These are phyloP conservation scores for Ailurus styani DNA, from an alignment of 2,113 vertebrate genomes.

Conservation along the genomic window DNA sequence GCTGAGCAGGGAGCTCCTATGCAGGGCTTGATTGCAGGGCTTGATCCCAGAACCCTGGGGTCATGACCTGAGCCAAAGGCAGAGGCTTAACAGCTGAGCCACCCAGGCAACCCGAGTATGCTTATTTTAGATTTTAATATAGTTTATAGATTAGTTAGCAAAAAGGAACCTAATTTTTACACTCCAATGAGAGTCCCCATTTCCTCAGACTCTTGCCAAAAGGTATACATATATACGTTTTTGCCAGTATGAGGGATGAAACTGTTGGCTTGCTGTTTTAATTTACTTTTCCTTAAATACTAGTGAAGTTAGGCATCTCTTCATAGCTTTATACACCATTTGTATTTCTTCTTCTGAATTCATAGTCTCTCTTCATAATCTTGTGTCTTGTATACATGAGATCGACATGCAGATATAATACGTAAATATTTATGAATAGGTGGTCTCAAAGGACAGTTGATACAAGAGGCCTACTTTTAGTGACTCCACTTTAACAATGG, in stretches of 20 bases:
- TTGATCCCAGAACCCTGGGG: too few relatives aligned
- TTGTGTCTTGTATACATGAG: not conserved
- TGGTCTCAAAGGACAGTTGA: not conserved
- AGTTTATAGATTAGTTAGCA: not conserved
- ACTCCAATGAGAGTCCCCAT: not conserved
- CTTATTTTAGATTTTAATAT: slow-evolving; percentile 9
- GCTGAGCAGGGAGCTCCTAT: too few relatives aligned
- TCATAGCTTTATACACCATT: not conserved
- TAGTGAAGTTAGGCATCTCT: not conserved
- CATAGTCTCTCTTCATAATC: not conserved
- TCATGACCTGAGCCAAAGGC: too few relatives aligned
- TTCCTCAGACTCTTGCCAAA: not conserved
- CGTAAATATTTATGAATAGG: not conserved
- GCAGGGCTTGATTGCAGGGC: too few relatives aligned
- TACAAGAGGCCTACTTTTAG: not conserved
- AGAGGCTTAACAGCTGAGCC: too few relatives aligned
- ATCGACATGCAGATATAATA: not conserved
- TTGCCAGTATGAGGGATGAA: not conserved
- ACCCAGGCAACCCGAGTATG: not conserved
- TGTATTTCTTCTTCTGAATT: not conserved
- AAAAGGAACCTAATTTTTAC: slow-evolving; percentile 6
- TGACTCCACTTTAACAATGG: not conserved
- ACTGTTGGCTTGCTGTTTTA: not conserved
- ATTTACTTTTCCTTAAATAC: not conserved
- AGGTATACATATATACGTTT: not conserved